A percentile compares a stretch with the other conserved stretches of the same genome.
These are phyloP conservation scores for Dinocampus coccinellae DNA, from an alignment of 2,888 invertebrate species.

Conservation along the genomic window DNA sequence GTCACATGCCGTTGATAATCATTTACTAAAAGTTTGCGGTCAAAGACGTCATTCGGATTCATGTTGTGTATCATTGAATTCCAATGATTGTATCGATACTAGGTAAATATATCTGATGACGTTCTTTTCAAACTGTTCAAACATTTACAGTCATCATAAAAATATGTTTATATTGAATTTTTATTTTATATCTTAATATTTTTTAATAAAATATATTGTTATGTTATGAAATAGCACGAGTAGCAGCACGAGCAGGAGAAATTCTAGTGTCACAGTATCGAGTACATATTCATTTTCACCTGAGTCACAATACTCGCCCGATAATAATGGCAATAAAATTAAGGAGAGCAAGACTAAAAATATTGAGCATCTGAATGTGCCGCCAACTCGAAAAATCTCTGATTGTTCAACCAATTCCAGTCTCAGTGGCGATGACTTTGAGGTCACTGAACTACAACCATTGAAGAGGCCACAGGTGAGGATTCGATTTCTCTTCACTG, in stretches of 20 bases:
- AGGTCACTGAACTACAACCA: slow-evolving; percentile 68
- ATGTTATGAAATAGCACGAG: slow-evolving; percentile 19
- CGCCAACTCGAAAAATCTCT: slow-evolving; percentile 74
- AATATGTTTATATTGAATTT: neutral
- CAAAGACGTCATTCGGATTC: slow-evolving; percentile 65
- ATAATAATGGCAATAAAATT: slow-evolving; percentile 33
- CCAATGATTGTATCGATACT: slow-evolving; percentile 43
- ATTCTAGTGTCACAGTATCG: slow-evolving; percentile 60
- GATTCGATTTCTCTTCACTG: slow-evolving; percentile 21
- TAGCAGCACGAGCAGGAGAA: slow-evolving; percentile 56
- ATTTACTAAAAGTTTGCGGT: slow-evolving; percentile 55
- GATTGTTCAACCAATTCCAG: slow-evolving; percentile 84
- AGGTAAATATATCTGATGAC: slow-evolving; percentile 37
- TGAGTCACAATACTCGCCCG: slow-evolving; percentile 14
- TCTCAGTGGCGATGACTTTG: slow-evolving; percentile 81
- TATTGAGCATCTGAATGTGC: slow-evolving; percentile 57
- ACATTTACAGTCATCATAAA: neutral
- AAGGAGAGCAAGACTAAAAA: slow-evolving; percentile 44
- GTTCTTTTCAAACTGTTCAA: slow-evolving; percentile 20
- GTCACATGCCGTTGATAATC: slow-evolving; percentile 46
- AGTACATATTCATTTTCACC: slow-evolving; percentile 47
- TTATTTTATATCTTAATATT: neutral
- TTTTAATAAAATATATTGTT: neutral
- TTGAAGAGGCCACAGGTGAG: slow-evolving; percentile 61
- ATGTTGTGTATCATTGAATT: slow-evolving; percentile 57